phyloP scores from a whole-genome alignment of 2,888 invertebrate genomes.

The Aphodius granarius region DNA sequence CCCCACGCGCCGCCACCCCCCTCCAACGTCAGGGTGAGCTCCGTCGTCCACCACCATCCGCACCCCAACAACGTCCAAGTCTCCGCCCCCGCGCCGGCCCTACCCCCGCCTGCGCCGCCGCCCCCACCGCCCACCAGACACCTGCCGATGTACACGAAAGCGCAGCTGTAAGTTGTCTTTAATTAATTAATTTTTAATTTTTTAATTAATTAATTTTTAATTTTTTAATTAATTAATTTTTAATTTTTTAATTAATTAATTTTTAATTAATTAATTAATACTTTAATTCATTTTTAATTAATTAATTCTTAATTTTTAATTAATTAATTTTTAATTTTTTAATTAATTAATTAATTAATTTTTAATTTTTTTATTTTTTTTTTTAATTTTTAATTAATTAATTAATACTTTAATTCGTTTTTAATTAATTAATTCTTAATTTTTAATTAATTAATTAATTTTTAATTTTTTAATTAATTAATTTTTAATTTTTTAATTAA shows the following conservation, averaged over 20 bases:
- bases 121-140: conserved; percentile 40
- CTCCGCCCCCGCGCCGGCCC: neutral
- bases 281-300: neutral
- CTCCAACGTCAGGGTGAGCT: conserved; percentile 11
- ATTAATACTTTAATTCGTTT: neutral
- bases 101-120: conserved; percentile 33
- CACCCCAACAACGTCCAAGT: conserved; percentile 13
- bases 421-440: neutral
- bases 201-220: conserved; percentile 30
- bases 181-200: conserved; percentile 24
- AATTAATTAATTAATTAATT: neutral
- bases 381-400: neutral
- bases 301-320: neutral
- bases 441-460: neutral
- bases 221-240: neutral
- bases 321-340: neutral
- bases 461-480: neutral
- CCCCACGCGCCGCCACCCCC: neutral
- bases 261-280: conserved; percentile 25
- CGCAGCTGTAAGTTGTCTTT: conserved; percentile 48
- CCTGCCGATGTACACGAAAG: conserved; percentile 46
- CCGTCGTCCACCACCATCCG: conserved; percentile 18
- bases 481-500: neutral
- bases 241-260: conserved; percentile 19
- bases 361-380: neutral